These are phyloP conservation scores for Apotomis betuletana DNA, from an alignment of 2,888 invertebrate species.

Conservation along the genomic window DNA sequence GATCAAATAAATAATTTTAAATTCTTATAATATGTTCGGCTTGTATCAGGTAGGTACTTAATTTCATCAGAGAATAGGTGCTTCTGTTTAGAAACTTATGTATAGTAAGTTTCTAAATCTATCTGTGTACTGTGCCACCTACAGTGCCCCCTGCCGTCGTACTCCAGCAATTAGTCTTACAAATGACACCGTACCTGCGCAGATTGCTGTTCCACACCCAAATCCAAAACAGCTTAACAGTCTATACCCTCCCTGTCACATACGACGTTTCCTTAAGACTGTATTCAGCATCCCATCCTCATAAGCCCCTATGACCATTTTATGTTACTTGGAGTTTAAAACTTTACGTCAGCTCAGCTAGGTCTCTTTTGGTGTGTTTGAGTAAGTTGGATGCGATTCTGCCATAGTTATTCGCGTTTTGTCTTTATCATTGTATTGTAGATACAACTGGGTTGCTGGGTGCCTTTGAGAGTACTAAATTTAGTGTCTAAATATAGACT, in stretches of 20 bases:
- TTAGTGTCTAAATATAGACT: background rate
- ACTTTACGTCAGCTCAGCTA: background rate
- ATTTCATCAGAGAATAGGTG: no score
- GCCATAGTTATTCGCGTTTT: background rate
- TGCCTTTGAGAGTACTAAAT: slow-evolving; percentile 3
- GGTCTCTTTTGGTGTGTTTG: background rate
- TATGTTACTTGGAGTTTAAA: background rate
- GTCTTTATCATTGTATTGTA: slow-evolving; percentile 6
- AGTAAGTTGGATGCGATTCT: background rate
- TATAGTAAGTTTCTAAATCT: no score
- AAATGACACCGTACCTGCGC: slow-evolving; percentile 28
- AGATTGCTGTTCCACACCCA: slow-evolving; percentile 9
- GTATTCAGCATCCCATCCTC: background rate
- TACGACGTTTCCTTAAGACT: background rate
- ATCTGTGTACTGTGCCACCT: background rate
- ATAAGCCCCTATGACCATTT: background rate
- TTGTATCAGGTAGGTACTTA: no score
- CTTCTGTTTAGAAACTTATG: background rate
- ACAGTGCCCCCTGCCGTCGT: slow-evolving; percentile 7
- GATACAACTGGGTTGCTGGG: no score
- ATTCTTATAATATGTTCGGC: no score
- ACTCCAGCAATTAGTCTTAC: slow-evolving; percentile 27
- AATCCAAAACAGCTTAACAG: slow-evolving; percentile 1
- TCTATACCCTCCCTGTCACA: background rate
- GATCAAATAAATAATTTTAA: no score